Percentiles rank a stretch among this genome's conserved stretches.
Conservation (phyloP, 2,797 vertebrate genomes). For the Pseudotriccus pelzelni region DNA sequence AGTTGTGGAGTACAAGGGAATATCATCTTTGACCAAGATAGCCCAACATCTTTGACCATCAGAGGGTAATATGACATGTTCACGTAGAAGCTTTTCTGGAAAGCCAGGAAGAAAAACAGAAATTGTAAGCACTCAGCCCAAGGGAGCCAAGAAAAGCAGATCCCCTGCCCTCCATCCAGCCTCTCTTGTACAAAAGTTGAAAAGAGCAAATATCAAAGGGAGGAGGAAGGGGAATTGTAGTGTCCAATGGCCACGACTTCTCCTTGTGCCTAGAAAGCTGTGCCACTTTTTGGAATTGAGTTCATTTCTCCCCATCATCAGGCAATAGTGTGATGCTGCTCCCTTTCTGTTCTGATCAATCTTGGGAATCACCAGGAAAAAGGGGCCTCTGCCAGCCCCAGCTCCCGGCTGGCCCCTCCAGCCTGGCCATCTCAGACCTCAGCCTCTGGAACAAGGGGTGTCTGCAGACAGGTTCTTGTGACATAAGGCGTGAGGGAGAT, state of each 20-base stretch:
- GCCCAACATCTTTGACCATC: background rate
- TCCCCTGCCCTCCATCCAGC: background rate
- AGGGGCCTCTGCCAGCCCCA: background rate
- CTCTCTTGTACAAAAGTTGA: background rate
- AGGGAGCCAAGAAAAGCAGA: background rate
- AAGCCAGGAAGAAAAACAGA: background rate
- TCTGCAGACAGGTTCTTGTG: background rate
- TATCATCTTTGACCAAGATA: background rate
- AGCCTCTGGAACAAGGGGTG: background rate
- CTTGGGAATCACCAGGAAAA: background rate
- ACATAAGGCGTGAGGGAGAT: background rate
- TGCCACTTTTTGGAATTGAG: fast-evolving
- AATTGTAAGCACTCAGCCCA: fast-evolving
- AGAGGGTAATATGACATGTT: background rate
- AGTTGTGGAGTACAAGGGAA: background rate
- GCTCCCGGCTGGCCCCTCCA: background rate
- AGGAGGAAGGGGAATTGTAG: background rate
- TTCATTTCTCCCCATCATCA: background rate
- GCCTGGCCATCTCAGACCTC: background rate
- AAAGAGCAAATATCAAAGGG: background rate
- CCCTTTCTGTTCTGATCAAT: background rate
- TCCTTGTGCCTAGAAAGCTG: background rate
- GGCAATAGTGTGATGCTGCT: background rate
- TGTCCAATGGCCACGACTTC: background rate
- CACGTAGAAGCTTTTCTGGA: background rate